A percentile compares a stretch with the other conserved stretches of the same genome.
Conservation (phyloP, 1,140 invertebrate genomes). For the Ips typographus region DNA sequence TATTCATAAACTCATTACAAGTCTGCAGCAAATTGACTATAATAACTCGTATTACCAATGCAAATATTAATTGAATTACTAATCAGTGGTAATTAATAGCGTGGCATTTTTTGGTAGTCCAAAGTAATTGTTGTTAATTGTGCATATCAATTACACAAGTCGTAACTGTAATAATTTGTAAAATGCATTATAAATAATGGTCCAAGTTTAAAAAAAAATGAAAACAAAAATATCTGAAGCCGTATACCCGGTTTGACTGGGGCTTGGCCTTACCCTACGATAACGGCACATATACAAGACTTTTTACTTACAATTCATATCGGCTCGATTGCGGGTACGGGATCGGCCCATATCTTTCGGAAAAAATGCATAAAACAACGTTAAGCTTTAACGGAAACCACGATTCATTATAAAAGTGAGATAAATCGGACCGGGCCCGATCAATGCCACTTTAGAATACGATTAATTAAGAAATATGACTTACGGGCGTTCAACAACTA, state of each 20-base stretch:
- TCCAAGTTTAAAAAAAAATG: background rate
- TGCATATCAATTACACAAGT: too few relatives aligned
- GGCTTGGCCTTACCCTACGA: conserved; percentile 27
- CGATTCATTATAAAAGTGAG: conserved; percentile 44
- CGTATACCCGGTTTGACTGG: background rate
- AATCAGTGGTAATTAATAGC: too few relatives aligned
- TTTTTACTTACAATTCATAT: conserved; percentile 51
- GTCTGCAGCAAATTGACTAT: too few relatives aligned
- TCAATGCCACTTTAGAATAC: conserved; percentile 14
- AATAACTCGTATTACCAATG: too few relatives aligned
- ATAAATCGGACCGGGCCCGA: conserved; percentile 27
- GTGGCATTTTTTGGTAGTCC: too few relatives aligned
- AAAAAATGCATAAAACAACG: conserved; percentile 42
- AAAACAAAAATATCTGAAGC: conserved; percentile 5
- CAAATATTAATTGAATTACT: too few relatives aligned
- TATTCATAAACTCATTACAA: too few relatives aligned
- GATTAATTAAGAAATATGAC: conserved; percentile 3
- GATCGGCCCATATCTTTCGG: conserved; percentile 44
- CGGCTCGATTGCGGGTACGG: conserved; percentile 36
- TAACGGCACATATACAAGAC: conserved; percentile 46
- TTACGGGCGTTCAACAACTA: background rate
- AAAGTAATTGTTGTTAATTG: too few relatives aligned
- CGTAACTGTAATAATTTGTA: too few relatives aligned
- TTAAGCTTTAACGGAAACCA: conserved; percentile 49
- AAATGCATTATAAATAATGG: too few relatives aligned